Base-by-base conservation (phyloP, 1,140 invertebrate genomes). In the Hesperophylax magnus region DNA sequence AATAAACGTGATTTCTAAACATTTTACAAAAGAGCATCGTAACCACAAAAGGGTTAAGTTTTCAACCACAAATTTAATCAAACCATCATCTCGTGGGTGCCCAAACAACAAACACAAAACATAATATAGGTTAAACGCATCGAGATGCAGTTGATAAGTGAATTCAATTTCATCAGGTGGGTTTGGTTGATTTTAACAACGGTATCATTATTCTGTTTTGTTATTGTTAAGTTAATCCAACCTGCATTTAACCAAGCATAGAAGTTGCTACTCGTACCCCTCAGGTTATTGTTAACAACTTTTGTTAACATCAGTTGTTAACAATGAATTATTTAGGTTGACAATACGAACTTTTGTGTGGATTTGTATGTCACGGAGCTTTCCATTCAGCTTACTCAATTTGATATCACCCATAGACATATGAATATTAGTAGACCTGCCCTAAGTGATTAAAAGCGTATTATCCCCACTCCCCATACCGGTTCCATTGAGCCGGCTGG, bases 351-450 rank as follows among this genome's bases (percentile, higher is more conserved):
- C 58, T 63, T 75, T 80, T 80, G 79, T 75, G n/a, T 52, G 71
- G 27, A 60, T 31, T 34, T 31, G 54, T 61, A 56, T 75, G 56
- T 18, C 61, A 53, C 34, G 27, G 58, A 53, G 63, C 78, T 82
- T 79, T 82, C 81, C 69, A 82, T 79, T 39, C 77, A 34, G 74
- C 56, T 80, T 71, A 61, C 69, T 47, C 82, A 60, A 80, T 81
- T 83, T 69, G 78, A 82, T 80, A 80, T 78, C 77, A 82, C 78
- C 71, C n/a, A n/a, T n/a, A n/a, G n/a, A n/a, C n/a, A n/a, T n/a
- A n/a, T n/a, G n/a, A n/a, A n/a, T n/a, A n/a, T n/a, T n/a, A n/a
- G n/a, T n/a, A n/a, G n/a, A n/a, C n/a, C n/a, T n/a, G n/a, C n/a
- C n/a, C n/a, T n/a, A n/a, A n/a, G n/a, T n/a, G n/a, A n/a, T n/a